A percentile compares a stretch with the other conserved stretches of the same genome.
Conservation (phyloP, 2,888 invertebrate species). For the Sarcophaga subvicina region DNA sequence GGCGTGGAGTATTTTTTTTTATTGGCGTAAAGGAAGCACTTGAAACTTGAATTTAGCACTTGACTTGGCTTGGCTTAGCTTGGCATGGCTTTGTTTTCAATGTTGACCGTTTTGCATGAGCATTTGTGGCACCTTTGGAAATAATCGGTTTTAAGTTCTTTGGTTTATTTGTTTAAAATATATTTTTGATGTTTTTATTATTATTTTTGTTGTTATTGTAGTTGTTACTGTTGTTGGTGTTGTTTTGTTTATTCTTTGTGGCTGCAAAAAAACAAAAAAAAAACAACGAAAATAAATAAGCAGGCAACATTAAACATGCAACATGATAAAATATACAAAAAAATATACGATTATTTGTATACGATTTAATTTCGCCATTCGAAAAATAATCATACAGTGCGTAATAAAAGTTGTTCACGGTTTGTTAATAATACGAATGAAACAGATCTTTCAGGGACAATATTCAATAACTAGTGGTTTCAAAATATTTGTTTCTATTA, state of each 20-base stretch:
- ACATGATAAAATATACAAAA: slow-evolving; percentile 7
- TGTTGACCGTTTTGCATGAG: slow-evolving; percentile 55
- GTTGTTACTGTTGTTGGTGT: background rate
- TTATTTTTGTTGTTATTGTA: background rate
- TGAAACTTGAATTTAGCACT: slow-evolving; percentile 22
- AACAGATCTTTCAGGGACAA: no score
- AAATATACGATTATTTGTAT: no score
- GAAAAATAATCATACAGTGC: no score
- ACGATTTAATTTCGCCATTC: no score
- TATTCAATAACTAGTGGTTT: no score
- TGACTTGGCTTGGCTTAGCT: background rate
- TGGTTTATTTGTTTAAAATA: slow-evolving; percentile 22
- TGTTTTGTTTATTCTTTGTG: background rate
- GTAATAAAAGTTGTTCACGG: no score
- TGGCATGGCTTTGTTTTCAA: slow-evolving; percentile 4
- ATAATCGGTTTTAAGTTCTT: slow-evolving; percentile 46
- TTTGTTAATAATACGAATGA: no score
- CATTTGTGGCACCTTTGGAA: slow-evolving; percentile 51
- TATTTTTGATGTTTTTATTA: background rate
- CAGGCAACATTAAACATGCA: slow-evolving; percentile 9
- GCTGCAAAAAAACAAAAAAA: no score
- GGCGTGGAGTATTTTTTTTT: slow-evolving; percentile 38
- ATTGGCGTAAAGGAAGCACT: slow-evolving; percentile 20
- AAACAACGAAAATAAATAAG: no score
- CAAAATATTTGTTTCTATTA: no score